Conservation (phyloP, 2,888 invertebrate genomes). For the Leptinotarsa juncta region DNA sequence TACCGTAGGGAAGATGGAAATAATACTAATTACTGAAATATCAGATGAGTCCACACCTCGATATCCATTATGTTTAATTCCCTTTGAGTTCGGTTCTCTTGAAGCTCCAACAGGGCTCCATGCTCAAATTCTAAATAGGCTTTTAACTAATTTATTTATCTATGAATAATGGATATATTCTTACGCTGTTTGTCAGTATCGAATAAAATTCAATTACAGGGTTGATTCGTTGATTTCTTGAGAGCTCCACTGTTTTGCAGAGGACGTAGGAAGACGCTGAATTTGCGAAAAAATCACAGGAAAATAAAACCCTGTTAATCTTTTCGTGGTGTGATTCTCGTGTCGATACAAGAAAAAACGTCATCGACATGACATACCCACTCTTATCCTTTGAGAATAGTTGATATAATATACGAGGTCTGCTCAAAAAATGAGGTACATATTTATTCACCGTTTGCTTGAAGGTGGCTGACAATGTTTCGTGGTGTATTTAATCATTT, state of each 20-base stretch:
- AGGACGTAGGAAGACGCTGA: no score
- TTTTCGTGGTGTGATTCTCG: no score
- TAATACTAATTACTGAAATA: slow-evolving; percentile 10
- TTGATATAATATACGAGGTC: no score
- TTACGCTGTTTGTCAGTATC: not conserved
- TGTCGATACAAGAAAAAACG: no score
- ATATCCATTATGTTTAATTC: slow-evolving; percentile 19
- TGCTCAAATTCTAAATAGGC: slow-evolving; percentile 7
- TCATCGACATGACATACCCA: no score
- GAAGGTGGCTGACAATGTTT: no score
- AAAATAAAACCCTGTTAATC: no score
- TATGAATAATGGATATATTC: slow-evolving; percentile 11
- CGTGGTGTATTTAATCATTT: no score
- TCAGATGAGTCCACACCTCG: slow-evolving; percentile 13
- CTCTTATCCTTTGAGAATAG: no score
- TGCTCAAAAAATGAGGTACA: no score
- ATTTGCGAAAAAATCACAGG: no score
- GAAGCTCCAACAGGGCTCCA: slow-evolving; percentile 1
- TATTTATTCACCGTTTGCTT: no score
- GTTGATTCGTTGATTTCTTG: not conserved
- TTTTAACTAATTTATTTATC: slow-evolving; percentile 16
- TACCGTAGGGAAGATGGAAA: not conserved
- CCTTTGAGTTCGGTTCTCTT: slow-evolving; percentile 3
- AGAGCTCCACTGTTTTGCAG: not conserved
- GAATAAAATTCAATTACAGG: not conserved